phyloP scores from a whole-genome alignment of 64 coral and sea anemone species.

The Actinia tenebrosa region DNA sequence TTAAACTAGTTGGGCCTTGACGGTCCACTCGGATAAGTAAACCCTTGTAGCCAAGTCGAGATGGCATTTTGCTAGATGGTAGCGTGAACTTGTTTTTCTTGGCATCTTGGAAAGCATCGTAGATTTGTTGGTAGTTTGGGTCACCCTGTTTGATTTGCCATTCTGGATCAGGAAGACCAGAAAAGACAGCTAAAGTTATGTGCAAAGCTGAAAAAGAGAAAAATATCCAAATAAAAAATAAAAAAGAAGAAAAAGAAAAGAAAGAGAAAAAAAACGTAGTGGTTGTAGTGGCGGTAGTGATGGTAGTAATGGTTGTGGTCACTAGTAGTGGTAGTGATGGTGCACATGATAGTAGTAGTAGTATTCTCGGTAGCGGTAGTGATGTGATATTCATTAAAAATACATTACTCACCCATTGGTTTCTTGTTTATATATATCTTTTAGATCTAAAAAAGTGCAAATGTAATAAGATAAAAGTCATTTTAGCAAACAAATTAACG shows the following conservation, averaged over 20 bases:
- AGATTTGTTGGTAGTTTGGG: constrained; percentile 18
- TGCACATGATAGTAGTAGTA: too few species aligned
- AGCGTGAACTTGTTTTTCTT: not conserved
- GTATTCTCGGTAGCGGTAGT: too few species aligned
- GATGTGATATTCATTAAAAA: too few species aligned
- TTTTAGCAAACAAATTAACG: too few species aligned
- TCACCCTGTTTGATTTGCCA: not conserved
- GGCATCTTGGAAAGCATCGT: not conserved
- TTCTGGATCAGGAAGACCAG: constrained; percentile 34
- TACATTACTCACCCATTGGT: too few species aligned
- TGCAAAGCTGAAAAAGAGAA: not conserved
- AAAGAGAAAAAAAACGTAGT: too few species aligned
- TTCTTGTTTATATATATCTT: too few species aligned
- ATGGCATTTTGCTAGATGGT: not conserved
- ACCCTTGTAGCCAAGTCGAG: constrained; percentile 25
- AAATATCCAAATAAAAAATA: not conserved
- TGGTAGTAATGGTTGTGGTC: too few species aligned
- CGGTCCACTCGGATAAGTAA: constrained; percentile 1
- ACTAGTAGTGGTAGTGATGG: too few species aligned
- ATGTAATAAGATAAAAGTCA: too few species aligned
- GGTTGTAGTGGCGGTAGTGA: too few species aligned
- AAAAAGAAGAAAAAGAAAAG: not conserved
- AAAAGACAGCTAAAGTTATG: not conserved
- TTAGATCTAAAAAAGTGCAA: too few species aligned
- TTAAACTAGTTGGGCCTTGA: not conserved